These are phyloP conservation scores for Scolopax mira DNA, from an alignment of 2,113 vertebrate genomes.

Conservation along the genomic window DNA sequence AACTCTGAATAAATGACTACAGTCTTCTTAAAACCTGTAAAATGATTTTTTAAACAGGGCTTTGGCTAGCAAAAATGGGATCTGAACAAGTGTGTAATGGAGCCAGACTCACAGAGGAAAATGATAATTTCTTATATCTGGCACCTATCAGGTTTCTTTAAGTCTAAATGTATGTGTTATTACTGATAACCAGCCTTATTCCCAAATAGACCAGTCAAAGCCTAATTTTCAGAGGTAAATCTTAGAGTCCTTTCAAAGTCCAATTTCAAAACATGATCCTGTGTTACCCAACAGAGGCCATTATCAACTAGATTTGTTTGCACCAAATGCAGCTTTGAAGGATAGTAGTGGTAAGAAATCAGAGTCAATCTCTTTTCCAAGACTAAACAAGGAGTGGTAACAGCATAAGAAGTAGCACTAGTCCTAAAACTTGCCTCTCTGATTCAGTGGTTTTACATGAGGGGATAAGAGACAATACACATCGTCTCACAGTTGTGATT, in stretches of 20 bases:
- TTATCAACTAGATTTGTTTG: background rate
- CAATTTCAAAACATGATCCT: background rate
- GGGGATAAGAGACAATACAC: background rate
- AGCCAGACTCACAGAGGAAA: slow-evolving; percentile 7
- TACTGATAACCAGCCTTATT: slow-evolving; percentile 4
- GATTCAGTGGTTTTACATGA: background rate
- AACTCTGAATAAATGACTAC: slow-evolving; percentile 14
- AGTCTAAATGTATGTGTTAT: background rate
- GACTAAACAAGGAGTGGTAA: background rate
- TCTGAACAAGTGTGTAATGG: slow-evolving; percentile 8
- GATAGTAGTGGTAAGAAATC: background rate
- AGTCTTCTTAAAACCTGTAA: slow-evolving; percentile 15
- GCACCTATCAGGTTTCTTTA: slow-evolving; percentile 13
- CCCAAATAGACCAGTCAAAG: background rate
- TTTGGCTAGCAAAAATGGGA: slow-evolving; percentile 9
- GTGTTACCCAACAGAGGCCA: background rate
- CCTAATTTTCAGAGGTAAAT: background rate
- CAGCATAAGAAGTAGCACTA: background rate
- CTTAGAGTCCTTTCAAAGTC: background rate
- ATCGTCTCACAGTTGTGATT: background rate
- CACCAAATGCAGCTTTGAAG: background rate
- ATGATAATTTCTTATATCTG: slow-evolving; percentile 11
- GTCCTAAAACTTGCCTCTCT: background rate
- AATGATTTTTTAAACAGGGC: slow-evolving; percentile 18
- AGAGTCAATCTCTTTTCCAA: background rate